Conservation (phyloP, 2,797 vertebrate genomes). For the Decapterus maruadsi region DNA sequence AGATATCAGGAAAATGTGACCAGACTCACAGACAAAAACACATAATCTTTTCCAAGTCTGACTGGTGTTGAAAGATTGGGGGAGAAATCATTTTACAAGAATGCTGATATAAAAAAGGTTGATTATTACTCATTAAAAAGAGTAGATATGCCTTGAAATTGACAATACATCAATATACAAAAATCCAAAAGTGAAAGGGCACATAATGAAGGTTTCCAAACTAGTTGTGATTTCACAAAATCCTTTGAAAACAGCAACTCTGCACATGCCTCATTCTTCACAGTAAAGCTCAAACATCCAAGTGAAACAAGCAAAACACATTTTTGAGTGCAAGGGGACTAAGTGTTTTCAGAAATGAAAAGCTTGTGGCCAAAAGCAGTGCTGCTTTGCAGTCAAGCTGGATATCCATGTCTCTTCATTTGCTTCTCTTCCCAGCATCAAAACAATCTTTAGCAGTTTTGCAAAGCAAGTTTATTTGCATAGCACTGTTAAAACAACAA, state of each 20-base stretch:
- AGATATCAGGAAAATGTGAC: constrained; percentile 9
- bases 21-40: constrained; percentile 17
- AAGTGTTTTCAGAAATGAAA: neutral
- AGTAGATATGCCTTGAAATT: neutral
- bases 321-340: neutral
- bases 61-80: neutral
- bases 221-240: constrained; percentile 1
- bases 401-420: constrained; percentile 2
- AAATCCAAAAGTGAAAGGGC: neutral
- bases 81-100: neutral
- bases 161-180: neutral
- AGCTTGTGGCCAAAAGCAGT: neutral
- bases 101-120: neutral
- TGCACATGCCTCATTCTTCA: neutral
- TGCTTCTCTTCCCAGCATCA: neutral
- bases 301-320: neutral
- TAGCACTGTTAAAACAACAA: too few relatives aligned
- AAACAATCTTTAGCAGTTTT: constrained; percentile 11
- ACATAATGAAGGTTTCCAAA: neutral
- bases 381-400: neutral
- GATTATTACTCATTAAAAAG: too few relatives aligned
- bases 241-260: neutral
- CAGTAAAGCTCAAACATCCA: constrained; percentile 17
- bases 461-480: neutral
- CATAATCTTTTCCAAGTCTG: neutral